Conservation (phyloP, 2,113 vertebrate genomes). For the Entomyzon cyanotis region DNA sequence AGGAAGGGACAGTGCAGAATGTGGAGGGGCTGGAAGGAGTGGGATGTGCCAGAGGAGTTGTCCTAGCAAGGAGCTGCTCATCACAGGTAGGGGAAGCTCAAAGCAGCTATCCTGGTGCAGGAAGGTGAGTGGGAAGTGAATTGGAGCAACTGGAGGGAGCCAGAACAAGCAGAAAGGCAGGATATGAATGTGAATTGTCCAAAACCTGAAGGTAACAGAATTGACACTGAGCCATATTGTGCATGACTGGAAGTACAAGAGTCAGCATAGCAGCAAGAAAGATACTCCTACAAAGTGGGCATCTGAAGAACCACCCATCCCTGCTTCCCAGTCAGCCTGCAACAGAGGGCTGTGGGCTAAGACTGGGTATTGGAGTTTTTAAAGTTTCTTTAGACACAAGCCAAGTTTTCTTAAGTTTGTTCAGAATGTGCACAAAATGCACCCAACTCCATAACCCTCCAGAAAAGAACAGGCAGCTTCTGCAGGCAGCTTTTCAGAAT, state of each 20-base stretch:
- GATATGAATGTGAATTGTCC: background rate
- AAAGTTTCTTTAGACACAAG: background rate
- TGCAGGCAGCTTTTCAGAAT: constrained; percentile 6
- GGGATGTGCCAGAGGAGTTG: fast-evolving
- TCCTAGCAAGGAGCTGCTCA: background rate
- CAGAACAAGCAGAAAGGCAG: background rate
- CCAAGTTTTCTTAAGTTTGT: background rate
- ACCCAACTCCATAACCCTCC: background rate
- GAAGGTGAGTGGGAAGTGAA: background rate
- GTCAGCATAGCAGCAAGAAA: background rate
- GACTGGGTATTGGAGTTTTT: fast-evolving
- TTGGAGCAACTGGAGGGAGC: background rate
- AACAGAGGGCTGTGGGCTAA: background rate
- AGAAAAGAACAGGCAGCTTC: constrained; percentile 8
- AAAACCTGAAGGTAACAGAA: background rate
- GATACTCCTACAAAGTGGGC: background rate
- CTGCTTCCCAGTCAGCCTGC: background rate
- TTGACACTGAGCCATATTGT: background rate
- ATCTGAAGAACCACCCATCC: background rate
- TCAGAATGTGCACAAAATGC: background rate
- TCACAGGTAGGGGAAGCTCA: background rate
- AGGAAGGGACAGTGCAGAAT: background rate
- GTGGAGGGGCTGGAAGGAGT: background rate
- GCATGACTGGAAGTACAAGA: background rate
- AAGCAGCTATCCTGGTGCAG: background rate